Base-by-base conservation (phyloP, 2,113 vertebrate genomes). In the Rhynchopsitta pachyrhyncha region DNA sequence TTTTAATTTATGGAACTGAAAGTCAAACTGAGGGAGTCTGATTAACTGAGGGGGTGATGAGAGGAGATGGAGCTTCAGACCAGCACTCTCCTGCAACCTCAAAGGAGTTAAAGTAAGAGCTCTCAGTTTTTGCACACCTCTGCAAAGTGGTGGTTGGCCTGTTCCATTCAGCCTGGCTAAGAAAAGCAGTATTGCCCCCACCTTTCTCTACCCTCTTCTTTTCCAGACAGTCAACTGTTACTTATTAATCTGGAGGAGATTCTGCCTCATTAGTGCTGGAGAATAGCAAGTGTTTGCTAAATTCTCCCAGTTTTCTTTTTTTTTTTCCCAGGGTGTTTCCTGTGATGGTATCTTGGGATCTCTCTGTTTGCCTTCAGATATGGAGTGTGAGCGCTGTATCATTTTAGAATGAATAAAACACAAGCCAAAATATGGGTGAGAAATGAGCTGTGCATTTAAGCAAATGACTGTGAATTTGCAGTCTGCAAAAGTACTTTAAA, bases 291-390 rank as follows among this genome's bases (percentile, higher is more conserved):
- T 37, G 37, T 53, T 63, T 85, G 95, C 64, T 78, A 55, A 79
- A 80, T 95, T 88, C 23, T n/a, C 12, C 69, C 2, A 1, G 37
- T 95, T 94, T 92, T 91, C 37, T 60, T 88, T 82, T 81, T 77
- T 73, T 71, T 25, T 50, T 88, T 35, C 57, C 68, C 42, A 91
- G 79, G 75, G 44, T 83, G 28, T 84, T 97, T 96, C 88, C 55
- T 82, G 35, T 42, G 63, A 63, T 63, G 14, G 78, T 88, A 7
- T 10, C 60, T 76, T 66, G 88, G 60, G 74, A 63, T 59, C n/a
- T 62, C 66, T 79, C 42, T 63, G 22, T 64, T 95, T 94, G 71
- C 82, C 92, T 82, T 67, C 85, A 97, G 93, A 92, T 83, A 94
- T 0, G 7, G 73, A 82, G 31, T 88, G 89, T 73, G 78, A 62